phyloP scores from a whole-genome alignment of 2,888 invertebrate genomes.

The Harpagoxenus sublaevis region DNA sequence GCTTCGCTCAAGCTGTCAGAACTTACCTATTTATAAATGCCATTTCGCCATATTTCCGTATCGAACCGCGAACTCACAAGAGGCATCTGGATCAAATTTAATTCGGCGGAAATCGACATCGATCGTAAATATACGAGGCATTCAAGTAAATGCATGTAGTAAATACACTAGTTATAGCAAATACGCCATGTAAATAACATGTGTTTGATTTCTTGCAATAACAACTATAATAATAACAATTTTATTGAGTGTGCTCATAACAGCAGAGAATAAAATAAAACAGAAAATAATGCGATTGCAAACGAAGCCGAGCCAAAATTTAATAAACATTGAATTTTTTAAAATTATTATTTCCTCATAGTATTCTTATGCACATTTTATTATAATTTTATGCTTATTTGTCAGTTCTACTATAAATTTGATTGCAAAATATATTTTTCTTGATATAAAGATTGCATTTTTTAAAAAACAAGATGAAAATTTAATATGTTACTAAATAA shows the following conservation, averaged over 20 bases:
- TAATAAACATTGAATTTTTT: not conserved
- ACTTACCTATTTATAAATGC: conserved; percentile 85
- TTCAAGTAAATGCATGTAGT: not conserved
- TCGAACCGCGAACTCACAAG: conserved; percentile 47
- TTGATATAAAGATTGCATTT: not conserved
- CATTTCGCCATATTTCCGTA: conserved; percentile 77
- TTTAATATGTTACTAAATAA: not conserved
- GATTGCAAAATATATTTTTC: not conserved
- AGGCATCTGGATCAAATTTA: conserved; percentile 24
- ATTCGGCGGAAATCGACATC: conserved; percentile 32
- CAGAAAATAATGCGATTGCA: not conserved
- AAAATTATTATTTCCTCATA: not conserved
- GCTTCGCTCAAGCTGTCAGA: conserved; percentile 85
- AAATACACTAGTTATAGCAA: not conserved
- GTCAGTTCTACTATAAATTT: not conserved
- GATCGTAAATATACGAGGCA: conserved; percentile 9
- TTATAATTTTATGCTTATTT: conserved; percentile 4
- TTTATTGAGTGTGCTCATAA: not conserved
- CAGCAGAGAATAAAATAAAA: not conserved
- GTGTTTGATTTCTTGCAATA: not conserved
- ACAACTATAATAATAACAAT: not conserved
- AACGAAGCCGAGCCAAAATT: not conserved
- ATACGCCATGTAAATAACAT: not conserved
- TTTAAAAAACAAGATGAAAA: not conserved
- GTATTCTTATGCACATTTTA: not conserved